Evolutionary conservation across 2,888 invertebrate genomes (phyloP), one percentile per base, ranked within the genome.

Genomic region (Leucophenga montana): DNA sequence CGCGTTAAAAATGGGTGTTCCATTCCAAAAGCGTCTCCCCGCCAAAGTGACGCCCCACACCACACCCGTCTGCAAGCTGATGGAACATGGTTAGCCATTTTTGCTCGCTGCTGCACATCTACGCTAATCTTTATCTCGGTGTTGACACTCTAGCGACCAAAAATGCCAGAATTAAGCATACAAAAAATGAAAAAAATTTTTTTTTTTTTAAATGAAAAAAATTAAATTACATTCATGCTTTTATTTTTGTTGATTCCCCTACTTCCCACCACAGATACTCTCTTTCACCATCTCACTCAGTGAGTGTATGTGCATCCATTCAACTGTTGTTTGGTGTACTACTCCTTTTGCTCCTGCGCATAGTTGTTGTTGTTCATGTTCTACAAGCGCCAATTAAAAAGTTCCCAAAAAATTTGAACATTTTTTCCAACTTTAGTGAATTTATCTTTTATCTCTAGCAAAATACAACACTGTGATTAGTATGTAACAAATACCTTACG

Each of bases 81-180:
- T 39, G 9, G 27, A 18, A 33, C 18, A 13, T 50, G 59, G 31
- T 59, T 56, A 39, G 59, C 48, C 50, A n/a, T 65, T 70, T 57
- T 18, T 2, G 57, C 11, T 27, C 22, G 14, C n/a, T 27, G 27
- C 57, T 27, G 27, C 22, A 57, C 57, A 83, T 80, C 83, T 80
- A 77, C 74, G 78, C 79, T 83, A 84, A 84, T 84, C 83, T 85
- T 84, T 84, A 84, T 84, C 84, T 84, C 76, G 79, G 77, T 82
- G 84, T 84, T 84, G 84, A 84, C 85, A 85, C 84, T 84, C 84
- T 75, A 77, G 80, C 79, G 80, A 76, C 77, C 59, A 67, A 66
- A 73, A 64, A 53, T 53, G n/a, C 33, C 31, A 14, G 50, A 59
- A 14, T 46, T 59, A 46, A 39, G 39, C 39, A 61, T 33, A 18